Percentiles rank a stretch among this genome's conserved stretches.
Conservation (phyloP, 1,140 invertebrate genomes). For the Myzus persicae region DNA sequence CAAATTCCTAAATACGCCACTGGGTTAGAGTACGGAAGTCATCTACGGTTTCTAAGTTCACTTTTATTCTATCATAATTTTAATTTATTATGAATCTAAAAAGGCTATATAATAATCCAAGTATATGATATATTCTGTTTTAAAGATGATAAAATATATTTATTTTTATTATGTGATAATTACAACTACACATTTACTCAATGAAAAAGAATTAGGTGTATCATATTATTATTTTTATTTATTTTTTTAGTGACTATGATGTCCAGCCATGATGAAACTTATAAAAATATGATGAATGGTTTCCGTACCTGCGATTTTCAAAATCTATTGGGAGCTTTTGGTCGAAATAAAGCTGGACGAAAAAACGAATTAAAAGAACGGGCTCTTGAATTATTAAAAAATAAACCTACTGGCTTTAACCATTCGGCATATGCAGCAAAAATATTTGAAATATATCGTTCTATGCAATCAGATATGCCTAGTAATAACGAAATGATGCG, state of each 20-base stretch:
- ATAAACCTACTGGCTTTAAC: conserved; percentile 69
- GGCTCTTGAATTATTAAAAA: conserved; percentile 78
- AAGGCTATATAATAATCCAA: not conserved
- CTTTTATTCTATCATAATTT: too few species aligned
- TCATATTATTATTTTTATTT: not conserved
- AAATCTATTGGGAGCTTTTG: conserved; percentile 83
- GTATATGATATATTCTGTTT: not conserved
- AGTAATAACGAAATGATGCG: not conserved
- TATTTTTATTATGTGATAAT: not conserved
- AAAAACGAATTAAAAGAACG: conserved; percentile 85
- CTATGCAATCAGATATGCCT: not conserved
- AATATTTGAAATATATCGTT: conserved; percentile 45
- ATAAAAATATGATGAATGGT: conserved; percentile 75
- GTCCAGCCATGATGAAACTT: not conserved
- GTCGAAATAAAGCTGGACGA: conserved; percentile 83
- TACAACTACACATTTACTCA: not conserved
- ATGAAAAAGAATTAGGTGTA: too few species aligned
- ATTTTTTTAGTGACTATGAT: conserved; percentile 20
- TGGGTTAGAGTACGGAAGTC: too few species aligned
- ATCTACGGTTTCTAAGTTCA: too few species aligned
- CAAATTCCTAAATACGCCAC: too few species aligned
- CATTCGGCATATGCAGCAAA: conserved; percentile 22
- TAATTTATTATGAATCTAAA: not conserved
- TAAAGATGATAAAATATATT: not conserved
- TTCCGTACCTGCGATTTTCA: conserved; percentile 87